These are phyloP conservation scores for Lepetodrilus schrolli DNA, from an alignment of 2,888 invertebrate genomes.

Conservation along the genomic window DNA sequence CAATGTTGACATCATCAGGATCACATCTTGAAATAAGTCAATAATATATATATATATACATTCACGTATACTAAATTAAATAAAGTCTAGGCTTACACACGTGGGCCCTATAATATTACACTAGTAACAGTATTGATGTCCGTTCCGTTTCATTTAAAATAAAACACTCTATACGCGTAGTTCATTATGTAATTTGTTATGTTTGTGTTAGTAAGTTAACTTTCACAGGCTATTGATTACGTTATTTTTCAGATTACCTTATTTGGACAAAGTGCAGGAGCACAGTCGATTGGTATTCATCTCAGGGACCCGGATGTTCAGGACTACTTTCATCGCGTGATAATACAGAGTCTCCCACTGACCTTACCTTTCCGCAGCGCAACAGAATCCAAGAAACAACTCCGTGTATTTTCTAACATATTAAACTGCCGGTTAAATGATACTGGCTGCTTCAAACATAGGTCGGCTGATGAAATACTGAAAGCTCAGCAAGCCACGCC, in stretches of 20 bases:
- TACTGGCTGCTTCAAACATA: conserved; percentile 42
- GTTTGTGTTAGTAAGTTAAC: no score
- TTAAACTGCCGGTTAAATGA: conserved; percentile 44
- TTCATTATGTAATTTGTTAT: no score
- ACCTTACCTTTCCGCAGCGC: conserved; percentile 47
- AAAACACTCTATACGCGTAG: no score
- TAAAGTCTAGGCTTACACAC: no score
- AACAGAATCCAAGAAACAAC: conserved; percentile 41
- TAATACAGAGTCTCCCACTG: conserved; percentile 51
- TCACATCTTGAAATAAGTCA: no score
- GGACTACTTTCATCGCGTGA: conserved; percentile 45
- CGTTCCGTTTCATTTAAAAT: no score
- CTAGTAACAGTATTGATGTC: no score
- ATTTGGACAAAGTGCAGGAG: conserved; percentile 55
- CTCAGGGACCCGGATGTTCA: conserved; percentile 42
- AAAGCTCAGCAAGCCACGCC: conserved; percentile 43
- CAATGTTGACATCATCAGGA: no score
- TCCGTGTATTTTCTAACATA: conserved; percentile 39
- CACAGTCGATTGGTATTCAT: conserved; percentile 46
- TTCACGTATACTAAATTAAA: no score
- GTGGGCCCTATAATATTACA: no score
- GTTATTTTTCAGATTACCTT: conserved; percentile 48
- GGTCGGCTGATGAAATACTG: conserved; percentile 45
- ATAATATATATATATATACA: no score
- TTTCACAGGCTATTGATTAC: no score